Base-by-base conservation (phyloP, 2,888 invertebrate genomes). In the Cryptus viduatorius region DNA sequence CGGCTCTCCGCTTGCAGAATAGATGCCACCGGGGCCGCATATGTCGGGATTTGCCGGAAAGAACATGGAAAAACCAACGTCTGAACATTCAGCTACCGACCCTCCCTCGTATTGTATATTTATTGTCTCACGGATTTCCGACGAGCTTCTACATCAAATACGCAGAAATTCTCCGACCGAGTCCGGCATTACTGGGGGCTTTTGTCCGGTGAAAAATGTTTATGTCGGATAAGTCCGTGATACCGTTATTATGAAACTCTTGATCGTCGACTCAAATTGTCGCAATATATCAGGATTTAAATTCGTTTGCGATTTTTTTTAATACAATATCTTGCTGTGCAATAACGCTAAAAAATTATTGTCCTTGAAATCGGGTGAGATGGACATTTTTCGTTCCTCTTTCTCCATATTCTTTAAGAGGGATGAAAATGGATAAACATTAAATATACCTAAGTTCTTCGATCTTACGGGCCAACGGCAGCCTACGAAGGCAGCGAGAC, bases 21-120 rank as follows among this genome's bases (percentile, higher is more conserved):
- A 29, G 73, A 50, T 56, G 29, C 50, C 31, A 8, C 37, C 48
- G 46, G 37, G 46, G 50, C 37, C 48, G 71, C 67, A 50, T 69
- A 79, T 48, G 61, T 73, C 42, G 61, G 72, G 77, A 77, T 80
- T 80, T 77, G 19, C 31, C 53, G 68, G 31, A 42, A 84, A 77
- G 77, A 77, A 77, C 72, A 72, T 59, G 72, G 56, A 59, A 59
- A 37, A 73, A 44, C 72, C 72, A 29, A 73, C 42, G 44, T 24
- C 24, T 5, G 59, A 24, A 14, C 29, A 46, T 73, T 61, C 59
- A 16, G 59, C 29, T 59, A 19, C 59, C 29, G 53, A 46, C 44
- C 29, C 59, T 61, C 59, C 24, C 29, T 29, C 59, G 59, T 29
- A 61, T 29, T 61, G 59, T 59, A 59, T 73, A 73, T 73, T 73